Base-by-base conservation (phyloP, 2,113 vertebrate genomes). In the Aegypius monachus region DNA sequence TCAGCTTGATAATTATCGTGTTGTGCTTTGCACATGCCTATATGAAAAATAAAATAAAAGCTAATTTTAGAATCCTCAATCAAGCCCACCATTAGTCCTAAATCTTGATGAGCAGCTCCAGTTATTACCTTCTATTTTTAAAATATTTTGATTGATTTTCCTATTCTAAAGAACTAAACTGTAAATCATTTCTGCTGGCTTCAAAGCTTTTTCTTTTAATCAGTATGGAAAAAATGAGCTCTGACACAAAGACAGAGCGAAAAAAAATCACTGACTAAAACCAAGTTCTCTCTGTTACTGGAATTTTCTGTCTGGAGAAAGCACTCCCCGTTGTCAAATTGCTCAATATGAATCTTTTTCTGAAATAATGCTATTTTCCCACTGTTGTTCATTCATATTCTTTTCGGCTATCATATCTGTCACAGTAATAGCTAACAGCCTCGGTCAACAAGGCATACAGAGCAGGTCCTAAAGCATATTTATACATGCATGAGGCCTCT, bases 121-220 rank as follows among this genome's bases (percentile, higher is more conserved):
- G 88, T 95, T 96, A 95, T 91, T 74, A 88, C 93, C 92, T 90
- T 91, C 94, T 96, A 94, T 96, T 96, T 96, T 97, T 77, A 95
- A 98, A 96, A 93, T 92, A 95, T 97, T 97, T 96, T 95, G 95
- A 97, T 97, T 97, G 94, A 95, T 97, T 92, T 94, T 95, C 56
- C 62, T 89, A 20, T 93, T 95, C 50, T 83, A 90, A 83, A 88
- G 91, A 91, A 79, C 79, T 82, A 96, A 95, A 96, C 91, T 63
- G 68, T 94, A 96, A 94, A 97, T 95, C 19, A 92, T 92, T 95
- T 95, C 92, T 94, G 56, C 81, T 89, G 50, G 36, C 70, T 97
- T 91, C 87, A 95, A 91, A 89, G 75, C 74, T 73, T 68, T 73
- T 90, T 81, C 85, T 92, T 92, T 88, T 81, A 95, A 96, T 90